phyloP scores from a whole-genome alignment of 2,888 invertebrate genomes.

The Pachliopta kotzebuea region DNA sequence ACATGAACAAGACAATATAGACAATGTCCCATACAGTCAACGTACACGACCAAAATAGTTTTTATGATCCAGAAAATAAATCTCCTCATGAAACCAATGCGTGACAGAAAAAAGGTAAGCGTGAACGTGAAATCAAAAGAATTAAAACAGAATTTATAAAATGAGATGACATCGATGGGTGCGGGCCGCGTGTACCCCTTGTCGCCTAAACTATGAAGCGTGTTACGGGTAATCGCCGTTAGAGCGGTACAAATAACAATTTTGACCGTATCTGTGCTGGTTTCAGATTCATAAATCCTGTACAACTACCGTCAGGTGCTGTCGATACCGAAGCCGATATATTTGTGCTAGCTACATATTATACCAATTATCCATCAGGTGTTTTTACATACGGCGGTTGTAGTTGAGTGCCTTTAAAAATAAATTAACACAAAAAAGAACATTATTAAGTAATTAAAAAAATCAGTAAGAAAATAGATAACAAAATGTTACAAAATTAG shows the following conservation, averaged over 20 bases:
- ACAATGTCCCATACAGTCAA: constrained; percentile 64
- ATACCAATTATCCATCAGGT: constrained; percentile 58
- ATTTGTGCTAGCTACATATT: constrained; percentile 54
- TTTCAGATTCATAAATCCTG: constrained; percentile 28
- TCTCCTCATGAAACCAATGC: constrained; percentile 53
- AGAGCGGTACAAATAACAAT: constrained; percentile 7
- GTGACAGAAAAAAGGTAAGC: constrained; percentile 48
- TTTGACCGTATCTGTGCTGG: constrained; percentile 28
- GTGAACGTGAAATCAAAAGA: not conserved
- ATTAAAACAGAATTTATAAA: constrained; percentile 29
- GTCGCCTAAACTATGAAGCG: constrained; percentile 33
- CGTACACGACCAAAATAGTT: constrained; percentile 80
- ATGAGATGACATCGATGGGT: constrained; percentile 53
- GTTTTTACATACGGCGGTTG: constrained; percentile 43
- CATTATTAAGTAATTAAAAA: constrained; percentile 1
- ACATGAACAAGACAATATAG: constrained; percentile 76
- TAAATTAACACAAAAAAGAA: constrained; percentile 30
- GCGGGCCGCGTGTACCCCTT: constrained; percentile 60
- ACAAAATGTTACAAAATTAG: constrained; percentile 1
- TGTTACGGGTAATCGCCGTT: constrained; percentile 3
- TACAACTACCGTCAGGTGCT: constrained; percentile 40
- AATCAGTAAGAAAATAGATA: not conserved
- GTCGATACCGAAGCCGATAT: constrained; percentile 48
- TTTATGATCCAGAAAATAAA: constrained; percentile 49
- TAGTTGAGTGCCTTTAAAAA: constrained; percentile 35